A percentile compares a stretch with the other conserved stretches of the same genome.
phyloP scores from a whole-genome alignment of 2,888 invertebrate genomes.

The Drosophila greeni region DNA sequence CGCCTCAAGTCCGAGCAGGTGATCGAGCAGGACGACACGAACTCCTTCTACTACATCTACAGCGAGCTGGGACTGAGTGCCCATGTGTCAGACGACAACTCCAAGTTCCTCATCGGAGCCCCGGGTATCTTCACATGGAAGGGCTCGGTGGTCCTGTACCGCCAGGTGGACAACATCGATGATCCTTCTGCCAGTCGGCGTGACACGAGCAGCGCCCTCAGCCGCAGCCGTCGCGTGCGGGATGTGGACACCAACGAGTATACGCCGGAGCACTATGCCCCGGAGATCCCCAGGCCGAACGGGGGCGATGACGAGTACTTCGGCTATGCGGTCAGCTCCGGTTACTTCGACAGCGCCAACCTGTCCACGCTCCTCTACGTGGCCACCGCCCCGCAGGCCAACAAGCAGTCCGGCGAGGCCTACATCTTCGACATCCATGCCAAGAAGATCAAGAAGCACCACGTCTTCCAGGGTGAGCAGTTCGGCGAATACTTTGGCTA shows the following conservation, averaged over 20 bases:
- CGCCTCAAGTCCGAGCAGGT: slow-evolving; percentile 71
- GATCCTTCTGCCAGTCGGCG: slow-evolving; percentile 76
- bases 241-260: slow-evolving; percentile 44
- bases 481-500: slow-evolving; percentile 85
- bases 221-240: slow-evolving; percentile 34
- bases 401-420: slow-evolving; percentile 77
- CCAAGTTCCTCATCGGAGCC: slow-evolving; percentile 78
- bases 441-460: slow-evolving; percentile 67
- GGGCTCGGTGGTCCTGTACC: slow-evolving; percentile 77
- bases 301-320: slow-evolving; percentile 78
- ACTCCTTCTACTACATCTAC: slow-evolving; percentile 75
- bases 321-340: slow-evolving; percentile 78
- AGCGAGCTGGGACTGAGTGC: slow-evolving; percentile 78
- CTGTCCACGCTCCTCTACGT: slow-evolving; percentile 73
- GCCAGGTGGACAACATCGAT: slow-evolving; percentile 61
- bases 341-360: slow-evolving; percentile 74
- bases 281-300: slow-evolving; percentile 74
- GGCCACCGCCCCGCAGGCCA: slow-evolving; percentile 78
- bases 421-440: slow-evolving; percentile 75
- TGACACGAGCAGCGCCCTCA: slow-evolving; percentile 59
- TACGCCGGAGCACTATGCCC: slow-evolving; percentile 57
- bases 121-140: slow-evolving; percentile 78
- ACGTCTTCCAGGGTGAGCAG: slow-evolving; percentile 79
- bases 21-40: slow-evolving; percentile 37
- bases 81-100: slow-evolving; percentile 77